Percentiles rank a stretch among this genome's conserved stretches.
Evolutionary conservation across 2,888 invertebrate species (phyloP).

Genomic region (Caenorhabditis virilis): DNA sequence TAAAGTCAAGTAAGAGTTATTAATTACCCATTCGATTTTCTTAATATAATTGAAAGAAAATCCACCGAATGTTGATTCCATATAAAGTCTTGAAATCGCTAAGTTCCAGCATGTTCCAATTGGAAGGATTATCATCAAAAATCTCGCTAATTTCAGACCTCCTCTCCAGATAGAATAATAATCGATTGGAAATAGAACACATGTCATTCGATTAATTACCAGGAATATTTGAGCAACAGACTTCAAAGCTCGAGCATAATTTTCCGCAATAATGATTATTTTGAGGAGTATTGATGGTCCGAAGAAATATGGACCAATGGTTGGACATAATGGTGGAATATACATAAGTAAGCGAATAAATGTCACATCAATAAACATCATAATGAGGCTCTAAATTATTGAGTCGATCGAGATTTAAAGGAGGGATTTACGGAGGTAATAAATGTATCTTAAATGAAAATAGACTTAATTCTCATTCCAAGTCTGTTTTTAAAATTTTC

Average conservation of each 20-base stretch:
- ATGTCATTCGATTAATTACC: conserved; percentile 5
- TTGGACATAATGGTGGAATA: conserved; percentile 5
- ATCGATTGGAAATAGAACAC: neutral
- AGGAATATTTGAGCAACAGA: neutral
- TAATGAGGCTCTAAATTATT: neutral
- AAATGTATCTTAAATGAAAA: no score
- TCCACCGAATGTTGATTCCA: conserved; percentile 14
- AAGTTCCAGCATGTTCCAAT: conserved; percentile 19
- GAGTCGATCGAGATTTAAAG: no score
- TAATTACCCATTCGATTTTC: conserved; percentile 13
- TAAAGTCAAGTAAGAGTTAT: no score
- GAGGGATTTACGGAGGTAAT: no score
- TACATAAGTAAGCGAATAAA: conserved; percentile 5
- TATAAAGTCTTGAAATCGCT: conserved; percentile 8
- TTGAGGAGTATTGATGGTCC: neutral
- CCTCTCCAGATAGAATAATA: conserved; percentile 7
- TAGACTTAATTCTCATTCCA: no score
- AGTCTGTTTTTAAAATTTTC: no score
- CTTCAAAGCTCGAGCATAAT: conserved; percentile 1
- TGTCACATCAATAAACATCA: neutral
- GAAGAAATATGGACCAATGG: neutral
- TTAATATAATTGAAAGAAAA: conserved; percentile 14
- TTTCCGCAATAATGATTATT: neutral
- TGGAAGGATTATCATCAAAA: conserved; percentile 10
- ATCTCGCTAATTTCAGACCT: conserved; percentile 1